phyloP scores from a whole-genome alignment of 2,888 invertebrate species.

The Platynereis dumerilii region DNA sequence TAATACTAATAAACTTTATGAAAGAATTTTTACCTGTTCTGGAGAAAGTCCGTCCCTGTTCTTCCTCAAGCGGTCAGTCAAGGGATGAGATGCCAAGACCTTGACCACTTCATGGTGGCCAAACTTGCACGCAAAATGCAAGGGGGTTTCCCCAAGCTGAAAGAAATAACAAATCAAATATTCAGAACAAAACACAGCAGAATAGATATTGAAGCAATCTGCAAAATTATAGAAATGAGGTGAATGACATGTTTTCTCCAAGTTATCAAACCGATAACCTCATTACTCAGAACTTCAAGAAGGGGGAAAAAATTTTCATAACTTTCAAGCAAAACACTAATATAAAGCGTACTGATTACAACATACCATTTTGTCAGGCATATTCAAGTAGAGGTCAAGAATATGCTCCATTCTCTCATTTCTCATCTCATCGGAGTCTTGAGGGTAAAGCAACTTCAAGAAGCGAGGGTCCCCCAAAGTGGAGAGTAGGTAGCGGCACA shows the following conservation, averaged over 20 bases:
- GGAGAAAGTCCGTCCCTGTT: conserved; percentile 76
- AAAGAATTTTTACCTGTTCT: conserved; percentile 27
- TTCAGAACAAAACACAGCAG: no score
- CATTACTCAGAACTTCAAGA: no score
- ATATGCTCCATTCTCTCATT: conserved; percentile 66
- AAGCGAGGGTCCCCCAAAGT: conserved; percentile 79
- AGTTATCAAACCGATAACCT: no score
- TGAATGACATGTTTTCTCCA: no score
- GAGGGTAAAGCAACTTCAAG: conserved; percentile 78
- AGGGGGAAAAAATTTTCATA: no score
- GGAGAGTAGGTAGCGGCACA: conserved; percentile 79
- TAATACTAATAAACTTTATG: no score
- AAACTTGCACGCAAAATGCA: conserved; percentile 92
- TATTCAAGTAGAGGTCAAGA: conserved; percentile 89
- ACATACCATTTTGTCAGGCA: conserved; percentile 88
- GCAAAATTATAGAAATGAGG: no score
- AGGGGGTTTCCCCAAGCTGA: conserved; percentile 76
- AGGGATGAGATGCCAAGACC: conserved; percentile 80
- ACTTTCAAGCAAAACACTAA: no score
- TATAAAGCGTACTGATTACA: no score
- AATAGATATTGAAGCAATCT: no score
- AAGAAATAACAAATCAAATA: conserved; percentile 30
- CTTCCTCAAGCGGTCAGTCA: conserved; percentile 75
- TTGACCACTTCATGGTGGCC: conserved; percentile 82
- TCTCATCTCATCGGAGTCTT: conserved; percentile 68